phyloP scores from a whole-genome alignment of 2,888 invertebrate genomes.

The Apodemia zela region DNA sequence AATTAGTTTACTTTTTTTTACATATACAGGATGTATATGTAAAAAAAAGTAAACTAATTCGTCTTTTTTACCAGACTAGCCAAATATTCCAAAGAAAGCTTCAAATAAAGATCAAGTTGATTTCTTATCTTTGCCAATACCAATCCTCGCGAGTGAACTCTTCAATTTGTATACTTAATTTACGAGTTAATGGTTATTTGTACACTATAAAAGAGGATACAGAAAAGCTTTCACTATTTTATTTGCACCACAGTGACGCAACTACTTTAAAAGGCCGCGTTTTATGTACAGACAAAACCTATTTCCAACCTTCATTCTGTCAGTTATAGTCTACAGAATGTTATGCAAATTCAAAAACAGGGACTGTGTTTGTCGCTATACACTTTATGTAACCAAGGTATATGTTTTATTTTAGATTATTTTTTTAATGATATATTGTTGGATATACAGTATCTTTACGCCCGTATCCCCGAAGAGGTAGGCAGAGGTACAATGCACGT shows the following conservation, averaged over 20 bases:
- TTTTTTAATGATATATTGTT: no score
- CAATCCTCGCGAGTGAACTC: not conserved
- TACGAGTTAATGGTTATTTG: not conserved
- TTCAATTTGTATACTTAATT: not conserved
- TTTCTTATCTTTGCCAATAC: not conserved
- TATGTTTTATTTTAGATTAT: no score
- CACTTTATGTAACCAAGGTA: no score
- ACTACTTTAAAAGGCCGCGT: not conserved
- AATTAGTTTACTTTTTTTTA: no score
- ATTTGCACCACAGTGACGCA: slow-evolving; percentile 2
- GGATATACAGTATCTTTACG: no score
- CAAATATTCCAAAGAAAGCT: no score
- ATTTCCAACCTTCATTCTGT: slow-evolving; percentile 4
- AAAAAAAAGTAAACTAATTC: no score
- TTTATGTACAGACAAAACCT: not conserved
- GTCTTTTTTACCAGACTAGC: no score
- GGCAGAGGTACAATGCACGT: no score
- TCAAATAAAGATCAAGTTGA: not conserved
- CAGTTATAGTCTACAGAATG: not conserved
- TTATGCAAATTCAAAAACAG: not conserved
- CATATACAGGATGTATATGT: no score
- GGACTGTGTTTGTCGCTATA: not conserved
- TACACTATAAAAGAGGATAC: not conserved
- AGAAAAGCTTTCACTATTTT: not conserved
- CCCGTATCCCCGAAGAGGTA: no score